Evolutionary conservation across 2,113 vertebrate species (phyloP).

Genomic region (Cygnus buccinator): DNA sequence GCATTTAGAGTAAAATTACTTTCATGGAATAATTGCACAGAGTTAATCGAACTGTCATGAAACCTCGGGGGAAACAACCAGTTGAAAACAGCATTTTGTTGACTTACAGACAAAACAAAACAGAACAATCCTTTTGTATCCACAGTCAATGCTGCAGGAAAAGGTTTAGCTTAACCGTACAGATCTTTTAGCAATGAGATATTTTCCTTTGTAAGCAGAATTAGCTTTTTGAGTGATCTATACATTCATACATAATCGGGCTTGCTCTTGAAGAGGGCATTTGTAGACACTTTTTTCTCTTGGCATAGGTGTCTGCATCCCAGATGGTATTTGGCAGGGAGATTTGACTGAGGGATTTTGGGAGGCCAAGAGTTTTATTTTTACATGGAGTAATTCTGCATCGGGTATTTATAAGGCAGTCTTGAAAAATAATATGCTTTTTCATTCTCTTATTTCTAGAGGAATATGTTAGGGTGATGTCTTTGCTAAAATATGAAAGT

Average conservation of each 20-base stretch:
- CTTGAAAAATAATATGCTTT: neutral
- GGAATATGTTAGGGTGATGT: neutral
- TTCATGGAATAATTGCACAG: neutral
- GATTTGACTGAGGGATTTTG: neutral
- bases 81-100: slow-evolving; percentile 33
- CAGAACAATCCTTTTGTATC: slow-evolving; percentile 73
- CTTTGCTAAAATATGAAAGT: neutral
- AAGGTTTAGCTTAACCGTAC: slow-evolving; percentile 82
- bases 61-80: slow-evolving; percentile 67
- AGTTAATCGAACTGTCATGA: slow-evolving; percentile 31
- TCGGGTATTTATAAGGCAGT: neutral
- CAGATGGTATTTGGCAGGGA: neutral
- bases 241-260: neutral
- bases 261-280: neutral
- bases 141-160: slow-evolving; percentile 67
- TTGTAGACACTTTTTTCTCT: neutral
- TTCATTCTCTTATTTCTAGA: neutral
- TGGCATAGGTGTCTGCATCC: neutral
- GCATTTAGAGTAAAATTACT: slow-evolving; percentile 42
- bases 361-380: neutral
- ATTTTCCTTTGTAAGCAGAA: slow-evolving; percentile 85
- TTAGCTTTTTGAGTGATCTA: neutral
- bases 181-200: slow-evolving; percentile 75
- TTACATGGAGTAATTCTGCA: neutral
- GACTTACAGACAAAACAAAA: slow-evolving; percentile 72